Conservation (phyloP, 2,113 vertebrate genomes). For the Dryoscopus gambensis region DNA sequence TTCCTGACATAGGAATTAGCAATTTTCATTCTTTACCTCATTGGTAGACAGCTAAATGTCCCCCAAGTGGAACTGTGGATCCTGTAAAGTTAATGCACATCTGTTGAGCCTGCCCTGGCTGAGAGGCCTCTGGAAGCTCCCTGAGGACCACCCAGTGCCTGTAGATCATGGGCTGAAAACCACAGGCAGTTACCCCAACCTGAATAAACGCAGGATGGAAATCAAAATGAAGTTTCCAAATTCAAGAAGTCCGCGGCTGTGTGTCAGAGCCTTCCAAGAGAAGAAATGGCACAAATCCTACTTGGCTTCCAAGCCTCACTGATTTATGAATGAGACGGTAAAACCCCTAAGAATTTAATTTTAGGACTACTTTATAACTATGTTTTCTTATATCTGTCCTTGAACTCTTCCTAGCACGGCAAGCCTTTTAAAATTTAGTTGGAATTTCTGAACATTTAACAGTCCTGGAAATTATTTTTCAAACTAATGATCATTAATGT, state of each 20-base stretch:
- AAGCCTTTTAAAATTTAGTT: neutral
- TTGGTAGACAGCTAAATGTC: no score
- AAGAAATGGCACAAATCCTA: neutral
- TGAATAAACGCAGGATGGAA: neutral
- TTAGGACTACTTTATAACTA: neutral
- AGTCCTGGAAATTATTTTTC: neutral
- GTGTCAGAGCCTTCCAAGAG: neutral
- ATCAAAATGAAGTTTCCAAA: neutral
- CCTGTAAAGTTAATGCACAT: neutral
- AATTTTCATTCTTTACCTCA: neutral
- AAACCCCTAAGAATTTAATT: neutral
- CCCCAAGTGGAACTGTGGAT: neutral
- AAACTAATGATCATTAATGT: neutral
- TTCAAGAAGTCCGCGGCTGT: neutral
- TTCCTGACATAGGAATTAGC: neutral
- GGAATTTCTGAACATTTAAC: neutral
- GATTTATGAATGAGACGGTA: neutral
- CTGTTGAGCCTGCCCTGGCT: neutral
- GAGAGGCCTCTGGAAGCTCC: neutral
- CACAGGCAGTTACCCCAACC: neutral
- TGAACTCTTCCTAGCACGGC: neutral
- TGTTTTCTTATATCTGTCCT: neutral
- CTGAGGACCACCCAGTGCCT: neutral
- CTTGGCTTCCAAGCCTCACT: neutral
- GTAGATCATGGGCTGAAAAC: neutral